phyloP scores from a whole-genome alignment of 2,113 vertebrate species.

The Plotosus lineatus region DNA sequence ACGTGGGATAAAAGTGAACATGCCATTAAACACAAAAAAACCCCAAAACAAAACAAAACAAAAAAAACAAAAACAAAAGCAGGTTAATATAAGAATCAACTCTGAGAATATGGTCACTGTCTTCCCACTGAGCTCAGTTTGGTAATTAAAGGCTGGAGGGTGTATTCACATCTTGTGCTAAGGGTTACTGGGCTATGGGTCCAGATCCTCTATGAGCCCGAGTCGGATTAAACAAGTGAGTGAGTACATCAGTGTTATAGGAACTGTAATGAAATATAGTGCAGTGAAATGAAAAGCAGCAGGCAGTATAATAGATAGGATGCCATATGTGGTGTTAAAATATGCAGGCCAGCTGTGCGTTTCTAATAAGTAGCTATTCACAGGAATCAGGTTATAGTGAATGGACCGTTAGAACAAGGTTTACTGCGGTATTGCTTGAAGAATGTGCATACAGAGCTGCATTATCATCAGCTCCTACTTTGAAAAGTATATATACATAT shows the following conservation, averaged over 20 bases:
- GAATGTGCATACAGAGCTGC: too few relatives aligned
- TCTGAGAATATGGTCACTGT: background rate
- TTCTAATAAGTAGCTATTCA: too few relatives aligned
- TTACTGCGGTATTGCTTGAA: too few relatives aligned
- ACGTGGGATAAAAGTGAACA: background rate
- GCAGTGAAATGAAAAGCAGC: background rate
- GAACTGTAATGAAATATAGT: background rate
- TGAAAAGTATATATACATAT: too few relatives aligned
- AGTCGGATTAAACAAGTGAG: background rate
- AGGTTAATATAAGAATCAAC: background rate
- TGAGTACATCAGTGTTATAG: background rate
- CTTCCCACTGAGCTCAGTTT: background rate
- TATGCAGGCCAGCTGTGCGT: background rate
- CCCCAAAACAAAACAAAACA: background rate
- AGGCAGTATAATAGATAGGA: background rate
- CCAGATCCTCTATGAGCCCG: background rate
- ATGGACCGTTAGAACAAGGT: too few relatives aligned
- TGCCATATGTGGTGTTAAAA: background rate
- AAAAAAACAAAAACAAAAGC: background rate
- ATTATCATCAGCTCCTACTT: too few relatives aligned
- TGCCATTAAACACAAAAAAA: background rate
- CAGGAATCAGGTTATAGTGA: too few relatives aligned
- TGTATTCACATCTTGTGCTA: background rate
- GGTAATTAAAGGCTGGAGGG: background rate
- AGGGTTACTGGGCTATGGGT: background rate